These are phyloP conservation scores for Brachycybe producta DNA, from an alignment of 2,888 invertebrate species.

Conservation along the genomic window DNA sequence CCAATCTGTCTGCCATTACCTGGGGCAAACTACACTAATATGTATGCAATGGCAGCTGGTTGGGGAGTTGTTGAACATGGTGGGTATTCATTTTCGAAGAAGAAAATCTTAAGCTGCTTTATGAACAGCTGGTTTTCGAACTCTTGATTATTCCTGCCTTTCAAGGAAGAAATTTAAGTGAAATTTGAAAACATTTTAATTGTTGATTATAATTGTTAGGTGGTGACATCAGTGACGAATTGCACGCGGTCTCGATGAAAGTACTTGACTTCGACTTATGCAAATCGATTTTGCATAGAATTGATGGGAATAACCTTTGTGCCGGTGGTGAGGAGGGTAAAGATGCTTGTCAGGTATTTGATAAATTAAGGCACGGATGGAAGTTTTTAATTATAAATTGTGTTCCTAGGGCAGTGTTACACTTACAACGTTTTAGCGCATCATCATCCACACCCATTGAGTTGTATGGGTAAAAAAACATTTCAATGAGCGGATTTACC, in stretches of 20 bases:
- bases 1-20: conserved; percentile 11
- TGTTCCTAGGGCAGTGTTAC: too few species aligned
- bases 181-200: too few species aligned
- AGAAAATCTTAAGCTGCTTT: neutral
- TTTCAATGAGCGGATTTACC: too few species aligned
- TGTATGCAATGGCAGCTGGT: conserved; percentile 9
- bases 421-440: too few species aligned
- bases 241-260: conserved; percentile 1
- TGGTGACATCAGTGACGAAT: neutral
- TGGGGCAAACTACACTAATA: neutral
- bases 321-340: conserved; percentile 8
- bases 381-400: too few species aligned
- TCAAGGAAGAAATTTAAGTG: neutral
- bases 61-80: conserved; percentile 10
- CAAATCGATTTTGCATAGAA: neutral
- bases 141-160: neutral
- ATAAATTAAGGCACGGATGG: too few species aligned
- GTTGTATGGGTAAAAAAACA: too few species aligned
- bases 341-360: conserved; percentile 15
- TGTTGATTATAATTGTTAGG: neutral
- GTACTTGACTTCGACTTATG: conserved; percentile 6
- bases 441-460: too few species aligned
- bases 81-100: neutral
- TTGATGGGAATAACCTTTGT: conserved; percentile 10
- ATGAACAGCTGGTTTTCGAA: neutral